phyloP scores from a whole-genome alignment of 2,113 vertebrate genomes.

The Ciconia stormi region DNA sequence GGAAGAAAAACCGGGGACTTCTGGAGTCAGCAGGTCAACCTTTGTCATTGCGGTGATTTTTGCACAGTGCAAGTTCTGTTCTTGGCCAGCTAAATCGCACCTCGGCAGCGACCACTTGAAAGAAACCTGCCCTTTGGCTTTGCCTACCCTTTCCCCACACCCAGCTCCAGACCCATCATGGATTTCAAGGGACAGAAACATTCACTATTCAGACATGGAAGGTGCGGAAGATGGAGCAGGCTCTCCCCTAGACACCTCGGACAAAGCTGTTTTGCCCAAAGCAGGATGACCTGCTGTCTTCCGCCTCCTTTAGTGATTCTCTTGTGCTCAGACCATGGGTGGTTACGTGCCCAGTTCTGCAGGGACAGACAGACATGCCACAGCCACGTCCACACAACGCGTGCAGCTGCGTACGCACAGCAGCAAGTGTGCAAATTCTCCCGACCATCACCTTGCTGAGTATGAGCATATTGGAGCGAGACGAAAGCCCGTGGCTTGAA shows the following conservation, averaged over 20 bases:
- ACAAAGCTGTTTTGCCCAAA: background rate
- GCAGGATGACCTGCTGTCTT: background rate
- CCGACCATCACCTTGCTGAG: background rate
- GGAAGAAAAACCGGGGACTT: background rate
- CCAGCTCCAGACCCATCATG: accelerated
- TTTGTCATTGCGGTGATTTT: background rate
- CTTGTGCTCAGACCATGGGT: background rate
- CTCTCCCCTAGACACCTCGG: background rate
- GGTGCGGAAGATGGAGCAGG: background rate
- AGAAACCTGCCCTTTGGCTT: background rate
- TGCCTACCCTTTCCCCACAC: background rate
- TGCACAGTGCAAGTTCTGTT: background rate
- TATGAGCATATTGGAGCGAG: background rate
- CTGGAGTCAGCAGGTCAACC: background rate
- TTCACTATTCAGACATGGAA: background rate
- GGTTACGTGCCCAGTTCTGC: accelerated
- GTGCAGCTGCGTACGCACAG: background rate
- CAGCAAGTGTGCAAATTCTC: background rate
- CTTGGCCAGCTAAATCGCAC: background rate
- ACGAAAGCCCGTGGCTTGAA: background rate
- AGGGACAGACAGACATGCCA: background rate
- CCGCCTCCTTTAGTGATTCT: background rate
- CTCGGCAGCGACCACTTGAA: background rate
- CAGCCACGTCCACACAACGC: accelerated
- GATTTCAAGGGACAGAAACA: background rate